Evolutionary conservation across 2,797 vertebrate species (phyloP), one percentile per base, ranked within the genome.

Genomic region (Lacerta viridis): DNA sequence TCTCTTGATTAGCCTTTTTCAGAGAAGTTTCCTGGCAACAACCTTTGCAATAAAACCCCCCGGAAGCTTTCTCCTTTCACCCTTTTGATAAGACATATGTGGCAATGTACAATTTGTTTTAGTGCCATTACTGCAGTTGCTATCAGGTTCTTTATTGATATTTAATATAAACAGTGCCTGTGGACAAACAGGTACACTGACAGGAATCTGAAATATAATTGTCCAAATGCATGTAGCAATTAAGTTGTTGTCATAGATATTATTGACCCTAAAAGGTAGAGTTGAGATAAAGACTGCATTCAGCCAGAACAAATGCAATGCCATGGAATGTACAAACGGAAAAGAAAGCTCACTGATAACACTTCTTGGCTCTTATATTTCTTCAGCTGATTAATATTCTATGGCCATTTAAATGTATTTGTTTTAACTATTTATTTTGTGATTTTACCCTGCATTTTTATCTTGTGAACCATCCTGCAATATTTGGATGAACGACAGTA

Each of bases 161-260:
- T 96, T 95, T 95, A 93, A 95, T 94, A 95, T 85, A 94, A 96
- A 96, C 87, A 64, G 83, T 94, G 41, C 80, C 93, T 68, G 0
- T 0, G 85, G 91, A 92, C 93, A 94, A 94, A 93, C 13, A 94
- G 87, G 87, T 90, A 93, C 84, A 86, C 55, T 93, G 93, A 96
- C 90, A 92, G 1, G 3, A 94, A 92, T 89, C 89, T 94, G 94
- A 95, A 96, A 95, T 89, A 91, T 92, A 96, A 96, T 92, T 95
- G 91, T 55, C 91, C 61, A 94, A 95, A 95, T 61, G 46, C 84
- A 3, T 97, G 96, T 96, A 97, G 94, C 96, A 97, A 97, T 97
- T 97, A 97, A 95, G 79, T 39, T 92, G 46, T 94, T 97, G 97
- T 96, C 97, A 96, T 2, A 94, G 88, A 92, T 86, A 90, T 46